These are phyloP conservation scores for Agapornis canus DNA, from an alignment of 2,797 vertebrate species.

Conservation along the genomic window DNA sequence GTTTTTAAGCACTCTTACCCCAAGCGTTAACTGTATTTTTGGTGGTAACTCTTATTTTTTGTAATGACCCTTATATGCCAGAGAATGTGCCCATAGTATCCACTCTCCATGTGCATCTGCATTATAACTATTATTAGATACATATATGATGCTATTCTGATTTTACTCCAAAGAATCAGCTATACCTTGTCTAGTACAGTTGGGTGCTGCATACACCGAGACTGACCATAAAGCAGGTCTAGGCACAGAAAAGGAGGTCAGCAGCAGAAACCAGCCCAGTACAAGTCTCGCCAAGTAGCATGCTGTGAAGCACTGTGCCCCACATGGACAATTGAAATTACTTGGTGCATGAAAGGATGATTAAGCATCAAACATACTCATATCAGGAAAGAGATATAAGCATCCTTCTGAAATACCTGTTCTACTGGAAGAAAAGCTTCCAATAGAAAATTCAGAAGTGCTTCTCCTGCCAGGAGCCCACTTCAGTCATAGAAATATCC, in stretches of 20 bases:
- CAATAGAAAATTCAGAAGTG: background rate
- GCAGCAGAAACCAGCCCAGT: background rate
- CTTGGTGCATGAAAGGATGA: background rate
- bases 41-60: background rate
- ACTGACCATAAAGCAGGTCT: background rate
- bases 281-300: too few relatives aligned
- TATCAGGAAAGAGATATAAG: background rate
- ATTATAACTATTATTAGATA: background rate
- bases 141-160: background rate
- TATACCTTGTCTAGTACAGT: background rate
- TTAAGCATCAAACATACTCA: background rate
- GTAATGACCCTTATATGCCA: background rate
- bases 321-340: accelerated
- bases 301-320: too few relatives aligned
- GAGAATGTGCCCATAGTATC: background rate
- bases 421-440: background rate
- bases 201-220: background rate
- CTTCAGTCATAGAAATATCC: background rate
- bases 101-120: background rate
- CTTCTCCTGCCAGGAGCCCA: background rate
- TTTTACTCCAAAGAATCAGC: background rate
- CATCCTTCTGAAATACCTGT: background rate
- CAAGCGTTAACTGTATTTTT: background rate
- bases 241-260: background rate
- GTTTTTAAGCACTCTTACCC: background rate